Percentiles rank a stretch among this genome's conserved stretches.
phyloP scores from a whole-genome alignment of 1,140 invertebrate species.

The Forficula auricularia region DNA sequence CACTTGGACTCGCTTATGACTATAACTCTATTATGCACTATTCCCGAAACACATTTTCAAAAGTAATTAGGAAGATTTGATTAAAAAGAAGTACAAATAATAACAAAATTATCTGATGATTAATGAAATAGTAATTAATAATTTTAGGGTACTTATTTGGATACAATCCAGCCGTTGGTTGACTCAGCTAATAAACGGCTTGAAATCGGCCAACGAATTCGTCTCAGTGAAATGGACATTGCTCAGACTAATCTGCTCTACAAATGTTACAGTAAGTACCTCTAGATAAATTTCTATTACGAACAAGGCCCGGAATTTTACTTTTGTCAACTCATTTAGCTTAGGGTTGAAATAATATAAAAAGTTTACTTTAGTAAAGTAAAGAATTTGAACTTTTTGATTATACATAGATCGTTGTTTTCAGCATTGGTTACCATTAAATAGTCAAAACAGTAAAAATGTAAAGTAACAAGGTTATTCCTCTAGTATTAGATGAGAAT shows the following conservation, averaged over 20 bases:
- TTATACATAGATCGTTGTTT: too few species aligned
- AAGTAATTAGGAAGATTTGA: conserved; percentile 24
- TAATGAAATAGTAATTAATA: not conserved
- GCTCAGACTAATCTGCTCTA: conserved; percentile 91
- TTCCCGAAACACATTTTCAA: conserved; percentile 92
- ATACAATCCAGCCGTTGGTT: conserved; percentile 84
- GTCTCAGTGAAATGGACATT: conserved; percentile 84
- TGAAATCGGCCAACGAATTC: conserved; percentile 84
- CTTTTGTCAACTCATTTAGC: too few species aligned
- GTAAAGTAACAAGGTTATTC: too few species aligned
- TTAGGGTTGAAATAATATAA: too few species aligned
- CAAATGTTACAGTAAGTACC: conserved; percentile 72
- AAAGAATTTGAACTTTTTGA: too few species aligned
- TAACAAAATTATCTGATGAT: not conserved
- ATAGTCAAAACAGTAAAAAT: too few species aligned
- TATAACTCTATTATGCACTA: conserved; percentile 99
- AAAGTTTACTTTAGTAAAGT: too few species aligned
- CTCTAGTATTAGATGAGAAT: too few species aligned
- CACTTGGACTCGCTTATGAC: conserved; percentile 82
- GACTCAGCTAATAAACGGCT: conserved; percentile 46
- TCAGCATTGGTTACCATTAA: too few species aligned
- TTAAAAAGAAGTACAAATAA: not conserved
- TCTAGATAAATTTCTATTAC: too few species aligned
- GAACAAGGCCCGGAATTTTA: too few species aligned
- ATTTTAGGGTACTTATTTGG: conserved; percentile 64